A percentile compares a stretch with the other conserved stretches of the same genome.
Conservation (phyloP, 30 jellyfish, hydroid and myxozoan genomes). For the Aurelia sp. region DNA sequence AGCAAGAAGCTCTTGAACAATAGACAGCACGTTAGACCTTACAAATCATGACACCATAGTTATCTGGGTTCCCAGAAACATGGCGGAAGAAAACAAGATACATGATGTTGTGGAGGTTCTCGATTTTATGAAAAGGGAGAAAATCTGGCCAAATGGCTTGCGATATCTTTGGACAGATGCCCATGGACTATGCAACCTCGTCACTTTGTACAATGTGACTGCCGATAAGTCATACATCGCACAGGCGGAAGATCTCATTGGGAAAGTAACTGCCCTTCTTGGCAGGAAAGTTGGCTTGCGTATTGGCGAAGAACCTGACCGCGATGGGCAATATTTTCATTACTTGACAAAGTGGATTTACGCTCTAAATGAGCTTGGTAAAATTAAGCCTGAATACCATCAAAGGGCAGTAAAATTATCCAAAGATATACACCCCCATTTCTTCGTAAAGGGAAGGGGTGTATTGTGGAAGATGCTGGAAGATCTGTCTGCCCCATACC, state of each 20-base stretch:
- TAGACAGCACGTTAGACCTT: no score
- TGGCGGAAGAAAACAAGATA: constrained; percentile 38
- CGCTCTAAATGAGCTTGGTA: constrained; percentile 46
- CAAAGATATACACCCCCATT: constrained; percentile 42
- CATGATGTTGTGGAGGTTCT: constrained; percentile 1
- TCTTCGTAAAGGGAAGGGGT: constrained; percentile 51
- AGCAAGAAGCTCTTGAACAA: no score
- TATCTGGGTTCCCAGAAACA: constrained; percentile 7
- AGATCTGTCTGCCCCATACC: constrained; percentile 45
- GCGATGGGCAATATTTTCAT: constrained; percentile 66
- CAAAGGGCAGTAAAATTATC: constrained; percentile 43
- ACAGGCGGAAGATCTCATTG: constrained; percentile 26
- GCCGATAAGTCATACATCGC: constrained; percentile 15
- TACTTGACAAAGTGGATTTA: constrained; percentile 63
- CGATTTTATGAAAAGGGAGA: constrained; percentile 36
- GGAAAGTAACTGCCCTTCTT: constrained; percentile 6
- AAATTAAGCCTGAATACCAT: constrained; percentile 37
- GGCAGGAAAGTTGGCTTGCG: constrained; percentile 42
- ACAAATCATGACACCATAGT: neutral
- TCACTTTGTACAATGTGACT: constrained; percentile 14
- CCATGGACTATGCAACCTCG: constrained; percentile 48
- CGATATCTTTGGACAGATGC: constrained; percentile 67
- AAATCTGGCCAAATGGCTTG: constrained; percentile 56
- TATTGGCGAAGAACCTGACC: constrained; percentile 56
- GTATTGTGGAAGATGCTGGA: constrained; percentile 53